Percentiles rank a stretch among this genome's conserved stretches.
Conservation (phyloP, 92 coral and sea anemone genomes). For the Parazoanthus swiftii region DNA sequence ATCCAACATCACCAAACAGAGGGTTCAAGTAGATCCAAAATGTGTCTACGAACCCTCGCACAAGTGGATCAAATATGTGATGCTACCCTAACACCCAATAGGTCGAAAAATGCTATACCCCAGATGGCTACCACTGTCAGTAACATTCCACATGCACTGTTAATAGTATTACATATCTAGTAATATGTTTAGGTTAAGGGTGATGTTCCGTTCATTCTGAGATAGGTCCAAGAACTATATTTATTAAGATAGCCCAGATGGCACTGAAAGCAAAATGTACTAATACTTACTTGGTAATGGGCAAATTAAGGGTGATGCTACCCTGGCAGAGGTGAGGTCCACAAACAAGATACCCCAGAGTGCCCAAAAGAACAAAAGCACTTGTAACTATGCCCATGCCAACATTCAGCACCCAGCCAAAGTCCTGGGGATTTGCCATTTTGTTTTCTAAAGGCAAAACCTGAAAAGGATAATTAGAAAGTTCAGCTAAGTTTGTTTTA, state of each 20-base stretch:
- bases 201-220: neutral
- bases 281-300: conserved; percentile 70
- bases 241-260: neutral
- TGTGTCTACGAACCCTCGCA: too few species aligned
- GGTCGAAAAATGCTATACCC: neutral
- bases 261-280: neutral
- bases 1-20: too few species aligned
- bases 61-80: too few species aligned
- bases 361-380: conserved; percentile 64
- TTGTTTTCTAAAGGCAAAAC: conserved; percentile 92
- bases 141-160: conserved; percentile 43
- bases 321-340: conserved; percentile 68
- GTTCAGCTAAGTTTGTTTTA: too few species aligned
- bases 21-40: too few species aligned
- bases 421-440: conserved; percentile 80
- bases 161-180: too few species aligned
- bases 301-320: conserved; percentile 89
- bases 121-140: neutral
- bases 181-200: too few species aligned
- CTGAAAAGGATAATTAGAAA: conserved; percentile 33
- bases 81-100: neutral
- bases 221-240: neutral
- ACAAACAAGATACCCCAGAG: conserved; percentile 86
- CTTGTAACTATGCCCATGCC: conserved; percentile 78
- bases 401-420: conserved; percentile 64